Percentiles rank a stretch among this genome's conserved stretches.
Evolutionary conservation across 2,888 invertebrate species (phyloP).

Genomic region (Cheilosia grossa): DNA sequence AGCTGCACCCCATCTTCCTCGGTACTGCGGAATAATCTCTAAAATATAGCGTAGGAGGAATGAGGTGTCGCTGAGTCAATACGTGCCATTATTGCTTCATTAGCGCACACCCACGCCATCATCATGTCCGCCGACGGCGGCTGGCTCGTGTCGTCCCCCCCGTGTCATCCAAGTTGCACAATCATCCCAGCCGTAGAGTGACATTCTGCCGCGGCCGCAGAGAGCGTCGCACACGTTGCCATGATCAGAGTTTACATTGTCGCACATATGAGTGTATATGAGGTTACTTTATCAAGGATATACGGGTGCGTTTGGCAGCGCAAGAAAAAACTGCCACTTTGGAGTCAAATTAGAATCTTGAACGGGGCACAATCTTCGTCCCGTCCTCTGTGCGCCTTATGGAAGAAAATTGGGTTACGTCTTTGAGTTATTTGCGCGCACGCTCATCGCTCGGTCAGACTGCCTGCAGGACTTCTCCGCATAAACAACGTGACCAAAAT

Average conservation of each 20-base stretch:
- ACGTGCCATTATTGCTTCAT: conserved; percentile 83
- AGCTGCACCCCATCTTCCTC: conserved; percentile 57
- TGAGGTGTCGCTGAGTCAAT: conserved; percentile 65
- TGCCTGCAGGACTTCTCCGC: conserved; percentile 2
- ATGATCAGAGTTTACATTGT: too few relatives aligned
- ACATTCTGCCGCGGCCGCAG: too few relatives aligned
- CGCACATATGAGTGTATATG: too few relatives aligned
- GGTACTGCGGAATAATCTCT: conserved; percentile 23
- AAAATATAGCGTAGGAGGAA: conserved; percentile 61
- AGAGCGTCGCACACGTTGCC: too few relatives aligned
- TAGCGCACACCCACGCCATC: conserved; percentile 77
- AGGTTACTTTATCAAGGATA: too few relatives aligned
- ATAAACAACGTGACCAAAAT: conserved; percentile 38
- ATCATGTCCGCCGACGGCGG: conserved; percentile 24
- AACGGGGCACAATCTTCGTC: too few relatives aligned
- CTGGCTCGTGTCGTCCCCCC: conserved; percentile 21
- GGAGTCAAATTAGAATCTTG: too few relatives aligned
- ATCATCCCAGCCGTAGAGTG: background rate
- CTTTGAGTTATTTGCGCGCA: background rate
- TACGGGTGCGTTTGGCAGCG: too few relatives aligned
- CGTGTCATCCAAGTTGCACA: conserved; percentile 36
- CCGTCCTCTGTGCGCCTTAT: too few relatives aligned
- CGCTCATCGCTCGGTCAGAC: conserved; percentile 20
- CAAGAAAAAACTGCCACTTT: too few relatives aligned
- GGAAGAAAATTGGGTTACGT: background rate